Evolutionary conservation across 2,797 vertebrate species (phyloP), one percentile per base, ranked within the genome.

Genomic region (Silurus lanzhouensis): DNA sequence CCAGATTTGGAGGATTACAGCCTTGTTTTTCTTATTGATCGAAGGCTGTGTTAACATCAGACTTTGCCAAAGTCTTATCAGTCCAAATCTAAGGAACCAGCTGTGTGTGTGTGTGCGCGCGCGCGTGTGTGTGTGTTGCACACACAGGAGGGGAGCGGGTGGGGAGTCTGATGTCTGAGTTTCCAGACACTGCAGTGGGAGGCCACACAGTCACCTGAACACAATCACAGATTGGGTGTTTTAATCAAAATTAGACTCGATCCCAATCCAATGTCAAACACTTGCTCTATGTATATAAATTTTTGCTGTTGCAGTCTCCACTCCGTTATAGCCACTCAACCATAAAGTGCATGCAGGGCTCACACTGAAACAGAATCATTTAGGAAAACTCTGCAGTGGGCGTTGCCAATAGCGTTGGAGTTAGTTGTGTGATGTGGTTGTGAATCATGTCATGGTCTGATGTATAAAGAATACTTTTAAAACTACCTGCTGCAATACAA

Each of bases 101-200:
- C 89, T 89, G 94, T 64, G 86, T 44, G 74, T 46, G 86, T 71
- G 79, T 46, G 71, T 70, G 78, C 83, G 83, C 80, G 74, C 83
- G 88, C 84, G 68, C 77, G 84, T 67, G 78, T 52, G 81, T 55
- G 81, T 79, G 84, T 90, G 90, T 93, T 64, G 75, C 14, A 52
- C 25, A 2, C 17, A 46, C 75, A 44, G 80, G 27, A 60, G 70
- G 68, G 58, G 68, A 67, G 90, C 88, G 85, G 92, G 88, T 88
- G 86, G 91, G 83, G 86, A 88, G 84, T 83, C 89, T 92, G 88
- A 91, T 89, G 93, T 94, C 89, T 93, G 92, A 92, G 91, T 95
- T 96, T 95, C 94, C 95, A 96, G 96, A 96, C 94, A 93, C 91
- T 95, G 94, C 94, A 93, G 93, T 92, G 93, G 94, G 93, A 93